Percentiles rank a stretch among this genome's conserved stretches.
These are phyloP conservation scores for Papilio protenor DNA, from an alignment of 2,888 invertebrate genomes.

Conservation along the genomic window DNA sequence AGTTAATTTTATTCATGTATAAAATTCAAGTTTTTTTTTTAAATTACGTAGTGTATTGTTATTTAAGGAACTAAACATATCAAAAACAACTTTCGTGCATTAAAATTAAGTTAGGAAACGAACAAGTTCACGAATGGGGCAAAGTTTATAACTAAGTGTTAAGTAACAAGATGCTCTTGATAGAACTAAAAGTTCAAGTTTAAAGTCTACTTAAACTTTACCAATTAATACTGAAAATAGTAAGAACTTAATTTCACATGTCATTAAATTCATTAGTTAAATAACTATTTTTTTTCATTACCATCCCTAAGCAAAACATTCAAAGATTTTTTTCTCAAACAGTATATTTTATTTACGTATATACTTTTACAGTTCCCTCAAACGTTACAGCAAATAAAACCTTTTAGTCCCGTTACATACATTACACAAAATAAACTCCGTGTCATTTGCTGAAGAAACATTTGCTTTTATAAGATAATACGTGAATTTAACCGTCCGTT, in stretches of 20 bases:
- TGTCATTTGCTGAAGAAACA: conserved; percentile 22
- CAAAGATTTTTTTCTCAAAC: neutral
- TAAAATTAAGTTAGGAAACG: neutral
- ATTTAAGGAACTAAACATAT: neutral
- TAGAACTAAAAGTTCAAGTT: neutral
- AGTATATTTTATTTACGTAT: neutral
- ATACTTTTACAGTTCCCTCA: neutral
- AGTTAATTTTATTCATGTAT: too few relatives aligned
- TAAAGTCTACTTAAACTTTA: neutral
- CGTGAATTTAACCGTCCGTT: conserved; percentile 3
- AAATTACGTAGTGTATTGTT: neutral
- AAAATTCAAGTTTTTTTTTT: too few relatives aligned
- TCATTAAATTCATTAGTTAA: neutral
- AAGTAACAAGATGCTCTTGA: conserved; percentile 6
- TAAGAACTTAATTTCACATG: neutral
- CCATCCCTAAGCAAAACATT: neutral
- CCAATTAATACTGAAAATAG: neutral
- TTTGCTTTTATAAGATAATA: conserved; percentile 16
- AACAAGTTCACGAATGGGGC: neutral
- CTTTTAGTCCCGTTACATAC: conserved; percentile 12
- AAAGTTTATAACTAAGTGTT: conserved; percentile 20
- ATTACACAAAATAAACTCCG: conserved; percentile 17
- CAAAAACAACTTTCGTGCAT: neutral
- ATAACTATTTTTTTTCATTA: neutral
- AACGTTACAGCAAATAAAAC: conserved; percentile 6